A percentile compares a stretch with the other conserved stretches of the same genome.
Conservation (phyloP, 2,888 invertebrate species). For the Hypena proboscidalis region DNA sequence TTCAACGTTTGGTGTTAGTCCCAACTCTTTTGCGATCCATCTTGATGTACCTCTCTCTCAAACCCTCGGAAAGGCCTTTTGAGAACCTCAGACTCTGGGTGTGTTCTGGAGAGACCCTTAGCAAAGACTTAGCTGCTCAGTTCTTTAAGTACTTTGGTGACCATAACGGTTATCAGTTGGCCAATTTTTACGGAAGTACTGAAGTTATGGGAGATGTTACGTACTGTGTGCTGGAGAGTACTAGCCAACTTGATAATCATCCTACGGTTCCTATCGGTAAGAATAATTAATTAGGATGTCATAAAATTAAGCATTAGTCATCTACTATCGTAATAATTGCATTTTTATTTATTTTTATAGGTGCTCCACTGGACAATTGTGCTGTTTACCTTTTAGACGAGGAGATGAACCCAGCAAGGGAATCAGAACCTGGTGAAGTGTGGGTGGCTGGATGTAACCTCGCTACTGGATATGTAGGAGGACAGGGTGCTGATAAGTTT, state of each 20-base stretch:
- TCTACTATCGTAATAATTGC: too few relatives aligned
- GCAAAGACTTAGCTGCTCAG: constrained; percentile 88
- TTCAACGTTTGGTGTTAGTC: constrained; percentile 93
- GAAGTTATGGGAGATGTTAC: constrained; percentile 97
- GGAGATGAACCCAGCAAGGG: constrained; percentile 89
- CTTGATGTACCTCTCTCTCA: constrained; percentile 89
- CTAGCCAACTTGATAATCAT: constrained; percentile 85
- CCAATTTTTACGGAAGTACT: constrained; percentile 96
- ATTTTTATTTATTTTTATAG: constrained; percentile 74
- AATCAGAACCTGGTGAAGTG: constrained; percentile 92
- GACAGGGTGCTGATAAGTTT: constrained; percentile 90
- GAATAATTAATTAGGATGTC: too few relatives aligned
- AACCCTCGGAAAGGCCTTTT: constrained; percentile 83
- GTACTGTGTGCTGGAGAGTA: constrained; percentile 87
- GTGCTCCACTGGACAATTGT: constrained; percentile 92
- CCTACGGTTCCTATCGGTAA: constrained; percentile 93
- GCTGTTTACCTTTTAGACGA: constrained; percentile 92
- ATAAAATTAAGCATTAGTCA: too few relatives aligned
- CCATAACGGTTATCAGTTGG: constrained; percentile 86
- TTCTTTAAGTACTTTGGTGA: constrained; percentile 92
- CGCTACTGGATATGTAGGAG: constrained; percentile 92
- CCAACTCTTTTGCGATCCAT: constrained; percentile 93
- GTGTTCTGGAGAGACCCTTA: constrained; percentile 94
- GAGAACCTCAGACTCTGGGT: constrained; percentile 90
- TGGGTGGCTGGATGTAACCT: constrained; percentile 93